These are phyloP conservation scores for Peromyscus aztecus DNA, from an alignment of 2,797 vertebrate species.

Conservation along the genomic window DNA sequence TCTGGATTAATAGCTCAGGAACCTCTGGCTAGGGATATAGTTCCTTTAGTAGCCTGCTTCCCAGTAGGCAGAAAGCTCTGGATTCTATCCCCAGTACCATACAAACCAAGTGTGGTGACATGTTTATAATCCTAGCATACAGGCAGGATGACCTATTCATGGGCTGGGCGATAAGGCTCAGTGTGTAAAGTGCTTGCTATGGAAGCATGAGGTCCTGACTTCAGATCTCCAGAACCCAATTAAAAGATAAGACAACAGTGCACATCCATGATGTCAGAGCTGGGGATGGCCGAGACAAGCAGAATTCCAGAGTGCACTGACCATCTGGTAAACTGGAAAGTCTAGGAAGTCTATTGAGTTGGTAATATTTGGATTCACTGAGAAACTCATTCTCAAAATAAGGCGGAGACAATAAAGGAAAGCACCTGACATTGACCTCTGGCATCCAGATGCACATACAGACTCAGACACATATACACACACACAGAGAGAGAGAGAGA, in stretches of 20 bases:
- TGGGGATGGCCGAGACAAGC: not conserved
- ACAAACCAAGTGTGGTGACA: not conserved
- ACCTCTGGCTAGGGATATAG: too few relatives aligned
- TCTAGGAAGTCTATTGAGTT: not conserved
- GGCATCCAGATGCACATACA: not conserved
- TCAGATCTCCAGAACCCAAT: not conserved
- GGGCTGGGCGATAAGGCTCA: not conserved
- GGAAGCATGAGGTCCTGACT: not conserved
- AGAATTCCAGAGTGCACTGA: not conserved
- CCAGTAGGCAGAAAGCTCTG: not conserved
- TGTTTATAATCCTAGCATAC: too few relatives aligned
- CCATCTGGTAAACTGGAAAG: not conserved
- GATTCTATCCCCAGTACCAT: not conserved
- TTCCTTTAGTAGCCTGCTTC: not conserved
- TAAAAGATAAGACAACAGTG: not conserved
- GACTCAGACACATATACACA: not conserved
- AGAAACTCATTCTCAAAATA: not conserved
- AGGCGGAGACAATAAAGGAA: not conserved
- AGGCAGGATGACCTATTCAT: not conserved
- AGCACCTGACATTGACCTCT: not conserved
- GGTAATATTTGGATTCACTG: not conserved
- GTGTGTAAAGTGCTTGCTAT: not conserved
- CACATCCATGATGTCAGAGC: not conserved
- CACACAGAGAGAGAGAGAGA: too few relatives aligned
- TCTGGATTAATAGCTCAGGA: not conserved